phyloP scores from a whole-genome alignment of 2,888 invertebrate genomes.

The Petrophora chlorosata region DNA sequence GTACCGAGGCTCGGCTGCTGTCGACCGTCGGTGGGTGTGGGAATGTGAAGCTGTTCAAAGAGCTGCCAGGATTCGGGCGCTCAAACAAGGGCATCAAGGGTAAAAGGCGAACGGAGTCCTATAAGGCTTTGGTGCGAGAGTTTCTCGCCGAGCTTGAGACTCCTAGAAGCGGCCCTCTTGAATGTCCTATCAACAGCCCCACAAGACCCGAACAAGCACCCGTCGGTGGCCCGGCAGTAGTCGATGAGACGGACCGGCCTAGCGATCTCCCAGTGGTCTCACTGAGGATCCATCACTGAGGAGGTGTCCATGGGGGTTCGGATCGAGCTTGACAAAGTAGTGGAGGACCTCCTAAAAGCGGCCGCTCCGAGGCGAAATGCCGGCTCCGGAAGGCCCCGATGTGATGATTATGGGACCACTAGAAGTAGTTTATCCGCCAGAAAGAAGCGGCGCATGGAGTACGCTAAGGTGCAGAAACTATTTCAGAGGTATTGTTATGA shows the following conservation, averaged over 20 bases:
- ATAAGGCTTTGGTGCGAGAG: no score
- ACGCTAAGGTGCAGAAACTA: no score
- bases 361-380: neutral
- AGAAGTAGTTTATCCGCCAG: no score
- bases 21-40: neutral
- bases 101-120: neutral
- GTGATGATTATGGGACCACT: no score
- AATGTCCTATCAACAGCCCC: no score
- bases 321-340: neutral
- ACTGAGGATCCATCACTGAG: no score
- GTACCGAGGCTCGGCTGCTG: neutral
- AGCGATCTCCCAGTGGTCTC: no score
- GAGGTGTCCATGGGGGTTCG: neutral
- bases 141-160: no score
- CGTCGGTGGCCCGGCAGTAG: neutral
- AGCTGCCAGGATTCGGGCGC: neutral
- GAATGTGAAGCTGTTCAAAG: neutral
- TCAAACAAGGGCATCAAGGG: neutral
- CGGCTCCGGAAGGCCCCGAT: no score
- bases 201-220: neutral
- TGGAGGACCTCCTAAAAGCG: neutral
- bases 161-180: no score
- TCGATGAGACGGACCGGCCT: neutral
- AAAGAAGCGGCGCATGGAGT: no score
- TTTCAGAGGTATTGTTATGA: no score